Conservation (phyloP, 2,797 vertebrate genomes). For the Threskiornis aethiopicus region DNA sequence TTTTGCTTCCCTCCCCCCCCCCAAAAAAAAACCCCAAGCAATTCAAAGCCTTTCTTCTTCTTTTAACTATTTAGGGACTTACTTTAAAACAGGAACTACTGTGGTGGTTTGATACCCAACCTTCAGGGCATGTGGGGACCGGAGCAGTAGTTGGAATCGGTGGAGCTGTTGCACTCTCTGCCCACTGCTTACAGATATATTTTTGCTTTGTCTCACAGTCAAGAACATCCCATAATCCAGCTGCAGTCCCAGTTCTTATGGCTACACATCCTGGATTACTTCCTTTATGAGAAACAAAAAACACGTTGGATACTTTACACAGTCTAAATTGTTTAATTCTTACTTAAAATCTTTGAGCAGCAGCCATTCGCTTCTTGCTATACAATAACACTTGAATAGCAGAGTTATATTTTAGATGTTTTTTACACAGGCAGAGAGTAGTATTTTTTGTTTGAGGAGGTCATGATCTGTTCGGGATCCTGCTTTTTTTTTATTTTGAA, state of each 20-base stretch:
- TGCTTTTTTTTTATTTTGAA: background rate
- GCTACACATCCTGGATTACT: conserved; percentile 88
- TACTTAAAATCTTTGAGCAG: background rate
- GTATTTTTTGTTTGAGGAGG: background rate
- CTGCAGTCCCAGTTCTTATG: conserved; percentile 85
- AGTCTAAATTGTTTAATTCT: background rate
- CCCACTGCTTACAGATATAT: conserved; percentile 89
- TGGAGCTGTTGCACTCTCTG: conserved; percentile 78
- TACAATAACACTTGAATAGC: background rate
- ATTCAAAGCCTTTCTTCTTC: background rate
- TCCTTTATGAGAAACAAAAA: conserved; percentile 71
- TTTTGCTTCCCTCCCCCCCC: too few species aligned
- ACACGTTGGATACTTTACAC: background rate
- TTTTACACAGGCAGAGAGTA: background rate
- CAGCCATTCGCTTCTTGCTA: background rate
- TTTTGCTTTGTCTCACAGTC: conserved; percentile 84
- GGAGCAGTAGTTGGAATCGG: conserved; percentile 78
- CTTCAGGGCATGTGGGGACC: conserved; percentile 75
- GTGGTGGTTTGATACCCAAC: conserved; percentile 72
- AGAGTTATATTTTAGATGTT: background rate
- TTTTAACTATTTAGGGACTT: background rate
- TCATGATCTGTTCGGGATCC: background rate
- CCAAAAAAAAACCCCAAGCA: background rate
- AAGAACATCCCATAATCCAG: conserved; percentile 91
- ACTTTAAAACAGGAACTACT: conserved; percentile 84